Percentiles rank a stretch among this genome's conserved stretches.
Evolutionary conservation across 2,888 invertebrate species (phyloP).

Genomic region (Mesoligia furuncula): DNA sequence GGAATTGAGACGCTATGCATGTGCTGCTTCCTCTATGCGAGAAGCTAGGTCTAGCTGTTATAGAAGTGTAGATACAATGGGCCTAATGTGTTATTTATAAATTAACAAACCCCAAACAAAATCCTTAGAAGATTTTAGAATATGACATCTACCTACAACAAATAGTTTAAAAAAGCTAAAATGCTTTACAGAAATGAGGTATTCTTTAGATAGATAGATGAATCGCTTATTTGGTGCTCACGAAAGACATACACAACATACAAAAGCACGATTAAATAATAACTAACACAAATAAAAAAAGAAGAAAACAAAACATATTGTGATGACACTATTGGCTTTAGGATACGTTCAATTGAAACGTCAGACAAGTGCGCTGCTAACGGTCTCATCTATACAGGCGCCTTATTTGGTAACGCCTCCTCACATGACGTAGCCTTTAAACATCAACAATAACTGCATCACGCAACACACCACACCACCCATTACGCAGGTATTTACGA

Average conservation of each 20-base stretch:
- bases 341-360: too few relatives aligned
- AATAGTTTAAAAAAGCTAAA: not conserved
- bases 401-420: slow-evolving; percentile 6
- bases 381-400: not conserved
- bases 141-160: not conserved
- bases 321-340: too few relatives aligned
- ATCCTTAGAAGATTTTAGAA: not conserved
- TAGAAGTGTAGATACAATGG: too few relatives aligned
- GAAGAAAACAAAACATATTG: too few relatives aligned
- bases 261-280: too few relatives aligned
- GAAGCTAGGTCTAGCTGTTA: too few relatives aligned
- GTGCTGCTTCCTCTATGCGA: not conserved
- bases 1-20: not conserved
- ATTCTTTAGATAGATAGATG: too few relatives aligned
- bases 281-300: too few relatives aligned
- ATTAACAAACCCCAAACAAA: not conserved
- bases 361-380: not conserved
- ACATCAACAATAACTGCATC: slow-evolving; percentile 7
- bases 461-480: slow-evolving; percentile 2
- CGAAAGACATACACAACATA: too few relatives aligned
- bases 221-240: too few relatives aligned
- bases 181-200: too few relatives aligned
- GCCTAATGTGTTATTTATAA: not conserved
- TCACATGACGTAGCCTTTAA: not conserved
- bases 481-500: slow-evolving; percentile 2